These are phyloP conservation scores for Trypoxylus dichotomus DNA, from an alignment of 1,140 invertebrate species.

Conservation along the genomic window DNA sequence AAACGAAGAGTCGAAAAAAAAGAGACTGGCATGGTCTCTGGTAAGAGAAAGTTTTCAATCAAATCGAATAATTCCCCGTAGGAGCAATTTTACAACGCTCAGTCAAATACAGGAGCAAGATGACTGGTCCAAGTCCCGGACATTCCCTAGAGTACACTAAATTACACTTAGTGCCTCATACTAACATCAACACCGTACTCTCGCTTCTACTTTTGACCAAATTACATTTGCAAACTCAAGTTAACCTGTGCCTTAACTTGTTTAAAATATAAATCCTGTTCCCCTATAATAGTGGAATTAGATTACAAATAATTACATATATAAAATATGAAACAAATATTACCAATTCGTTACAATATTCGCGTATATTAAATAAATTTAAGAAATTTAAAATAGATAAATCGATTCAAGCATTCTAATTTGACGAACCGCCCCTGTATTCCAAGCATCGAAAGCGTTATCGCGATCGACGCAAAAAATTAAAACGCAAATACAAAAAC, in stretches of 20 bases:
- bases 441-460: too few species aligned
- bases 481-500: too few species aligned
- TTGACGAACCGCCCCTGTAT: too few species aligned
- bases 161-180: constrained; percentile 45
- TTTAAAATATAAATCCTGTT: constrained; percentile 30
- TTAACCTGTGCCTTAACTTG: constrained; percentile 32
- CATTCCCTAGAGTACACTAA: constrained; percentile 41
- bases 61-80: constrained; percentile 47
- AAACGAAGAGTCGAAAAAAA: constrained; percentile 49
- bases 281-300: background rate
- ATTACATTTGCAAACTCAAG: constrained; percentile 35
- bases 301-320: too few species aligned
- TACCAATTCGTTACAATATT: too few species aligned
- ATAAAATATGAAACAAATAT: too few species aligned
- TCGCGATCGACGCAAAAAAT: too few species aligned
- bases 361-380: too few species aligned
- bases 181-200: constrained; percentile 42
- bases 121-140: constrained; percentile 35
- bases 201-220: constrained; percentile 35
- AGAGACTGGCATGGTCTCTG: constrained; percentile 34
- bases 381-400: too few species aligned
- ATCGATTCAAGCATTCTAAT: too few species aligned
- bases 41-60: constrained; percentile 48
- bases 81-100: constrained; percentile 43
- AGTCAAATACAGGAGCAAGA: constrained; percentile 37